A percentile compares a stretch with the other conserved stretches of the same genome.
phyloP scores from a whole-genome alignment of 2,888 invertebrate genomes.

The Drosophila conformis region DNA sequence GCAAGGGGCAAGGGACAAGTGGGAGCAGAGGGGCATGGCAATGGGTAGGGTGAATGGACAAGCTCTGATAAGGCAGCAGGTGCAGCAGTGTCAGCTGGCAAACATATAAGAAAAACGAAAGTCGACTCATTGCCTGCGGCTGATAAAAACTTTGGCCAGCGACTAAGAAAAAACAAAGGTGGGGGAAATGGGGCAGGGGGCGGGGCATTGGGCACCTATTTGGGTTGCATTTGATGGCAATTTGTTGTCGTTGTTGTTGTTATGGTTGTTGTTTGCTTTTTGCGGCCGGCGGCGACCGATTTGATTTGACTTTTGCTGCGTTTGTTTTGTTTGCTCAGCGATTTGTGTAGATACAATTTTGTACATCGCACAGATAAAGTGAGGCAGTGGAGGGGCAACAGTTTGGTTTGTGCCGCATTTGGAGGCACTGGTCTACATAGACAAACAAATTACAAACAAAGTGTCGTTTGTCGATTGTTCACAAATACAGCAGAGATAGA shows the following conservation, averaged over 20 bases:
- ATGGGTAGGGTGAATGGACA: neutral
- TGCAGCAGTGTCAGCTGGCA: conserved; percentile 24
- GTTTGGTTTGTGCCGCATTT: neutral
- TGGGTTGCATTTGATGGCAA: conserved; percentile 47
- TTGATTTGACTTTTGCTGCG: conserved; percentile 49
- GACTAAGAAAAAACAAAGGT: neutral
- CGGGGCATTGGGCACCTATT: conserved; percentile 32
- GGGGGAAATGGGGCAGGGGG: neutral
- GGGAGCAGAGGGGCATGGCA: no score
- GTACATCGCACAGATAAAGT: conserved; percentile 53
- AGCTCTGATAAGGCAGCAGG: conserved; percentile 56
- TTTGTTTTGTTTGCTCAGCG: conserved; percentile 50
- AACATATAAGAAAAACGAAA: conserved; percentile 53
- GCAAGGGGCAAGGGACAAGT: neutral
- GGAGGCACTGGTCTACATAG: conserved; percentile 30
- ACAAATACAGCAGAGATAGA: neutral
- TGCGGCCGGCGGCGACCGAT: conserved; percentile 55
- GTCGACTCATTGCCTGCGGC: conserved; percentile 46
- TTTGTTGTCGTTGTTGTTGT: conserved; percentile 23
- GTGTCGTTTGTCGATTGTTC: conserved; percentile 65
- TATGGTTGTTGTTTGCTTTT: conserved; percentile 45
- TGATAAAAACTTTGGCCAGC: conserved; percentile 51
- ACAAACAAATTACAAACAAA: conserved; percentile 80
- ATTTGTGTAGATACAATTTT: conserved; percentile 54
- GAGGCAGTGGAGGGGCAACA: neutral